A percentile compares a stretch with the other conserved stretches of the same genome.
These are phyloP conservation scores for Selene dorsalis DNA, from an alignment of 2,797 vertebrate species.

Conservation along the genomic window DNA sequence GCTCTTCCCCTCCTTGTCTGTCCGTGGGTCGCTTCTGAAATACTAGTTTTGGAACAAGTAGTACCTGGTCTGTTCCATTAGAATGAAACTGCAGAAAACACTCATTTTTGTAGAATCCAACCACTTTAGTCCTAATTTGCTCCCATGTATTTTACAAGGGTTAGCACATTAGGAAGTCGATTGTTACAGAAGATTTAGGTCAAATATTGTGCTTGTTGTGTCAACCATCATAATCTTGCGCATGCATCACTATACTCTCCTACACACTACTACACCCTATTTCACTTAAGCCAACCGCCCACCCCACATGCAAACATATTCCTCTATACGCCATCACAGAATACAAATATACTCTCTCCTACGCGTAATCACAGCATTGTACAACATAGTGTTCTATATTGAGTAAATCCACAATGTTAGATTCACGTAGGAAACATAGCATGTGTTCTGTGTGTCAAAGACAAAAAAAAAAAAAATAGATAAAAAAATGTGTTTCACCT, in stretches of 20 bases:
- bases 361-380: neutral
- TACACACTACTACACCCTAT: neutral
- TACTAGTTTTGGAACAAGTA: conserved; percentile 31
- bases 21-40: conserved; percentile 56
- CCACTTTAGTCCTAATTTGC: conserved; percentile 4
- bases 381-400: neutral
- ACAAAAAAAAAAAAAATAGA: neutral
- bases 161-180: neutral
- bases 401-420: too few relatives aligned
- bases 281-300: neutral
- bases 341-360: neutral
- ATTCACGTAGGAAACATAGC: neutral
- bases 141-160: neutral
- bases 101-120: conserved; percentile 3
- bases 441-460: neutral
- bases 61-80: conserved; percentile 4
- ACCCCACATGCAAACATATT: neutral
- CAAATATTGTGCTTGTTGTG: neutral
- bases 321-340: neutral
- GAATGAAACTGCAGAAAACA: conserved; percentile 20
- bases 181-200: conserved; percentile 16
- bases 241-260: neutral
- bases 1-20: conserved; percentile 45
- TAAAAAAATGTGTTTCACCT: too few relatives aligned
- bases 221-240: conserved; percentile 2